A percentile compares a stretch with the other conserved stretches of the same genome.
Evolutionary conservation across 2,113 vertebrate species (phyloP).

Genomic region (Elephantulus edwardii): DNA sequence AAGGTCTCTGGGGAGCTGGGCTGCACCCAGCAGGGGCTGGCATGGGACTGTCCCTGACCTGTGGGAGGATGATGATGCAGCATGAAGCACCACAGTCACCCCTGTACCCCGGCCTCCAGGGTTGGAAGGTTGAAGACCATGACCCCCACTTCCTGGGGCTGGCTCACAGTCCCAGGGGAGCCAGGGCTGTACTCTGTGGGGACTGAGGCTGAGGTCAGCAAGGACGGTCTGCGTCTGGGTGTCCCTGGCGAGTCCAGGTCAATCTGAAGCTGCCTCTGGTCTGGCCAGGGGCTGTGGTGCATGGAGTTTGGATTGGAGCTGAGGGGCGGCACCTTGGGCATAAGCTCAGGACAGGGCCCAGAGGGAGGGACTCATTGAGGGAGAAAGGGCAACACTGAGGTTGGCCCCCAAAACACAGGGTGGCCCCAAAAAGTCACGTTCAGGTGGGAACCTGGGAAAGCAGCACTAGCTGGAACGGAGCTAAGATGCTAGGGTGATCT

Average conservation of each 20-base stretch:
- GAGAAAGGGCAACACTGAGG: background rate
- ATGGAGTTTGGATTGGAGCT: too few species aligned
- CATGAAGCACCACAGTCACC: background rate
- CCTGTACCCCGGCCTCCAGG: too few species aligned
- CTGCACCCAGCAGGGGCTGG: background rate
- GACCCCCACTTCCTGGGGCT: background rate
- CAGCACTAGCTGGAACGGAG: too few species aligned
- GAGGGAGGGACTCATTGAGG: background rate
- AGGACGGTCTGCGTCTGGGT: too few species aligned
- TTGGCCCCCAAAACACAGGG: too few species aligned
- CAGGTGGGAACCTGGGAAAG: background rate
- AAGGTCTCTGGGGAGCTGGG: too few species aligned
- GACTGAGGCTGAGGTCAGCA: background rate
- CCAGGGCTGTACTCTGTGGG: background rate
- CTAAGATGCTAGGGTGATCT: too few species aligned
- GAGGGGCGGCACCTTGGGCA: rapidly evolving
- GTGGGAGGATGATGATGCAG: rapidly evolving
- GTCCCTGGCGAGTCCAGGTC: background rate
- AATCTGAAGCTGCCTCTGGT: background rate
- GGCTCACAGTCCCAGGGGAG: background rate
- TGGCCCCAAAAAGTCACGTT: background rate
- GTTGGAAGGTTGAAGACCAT: background rate
- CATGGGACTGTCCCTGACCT: background rate
- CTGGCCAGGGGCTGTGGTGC: background rate
- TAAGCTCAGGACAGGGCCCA: background rate